A percentile compares a stretch with the other conserved stretches of the same genome.
Conservation (phyloP, 2,113 vertebrate species). For the Galbula dea region DNA sequence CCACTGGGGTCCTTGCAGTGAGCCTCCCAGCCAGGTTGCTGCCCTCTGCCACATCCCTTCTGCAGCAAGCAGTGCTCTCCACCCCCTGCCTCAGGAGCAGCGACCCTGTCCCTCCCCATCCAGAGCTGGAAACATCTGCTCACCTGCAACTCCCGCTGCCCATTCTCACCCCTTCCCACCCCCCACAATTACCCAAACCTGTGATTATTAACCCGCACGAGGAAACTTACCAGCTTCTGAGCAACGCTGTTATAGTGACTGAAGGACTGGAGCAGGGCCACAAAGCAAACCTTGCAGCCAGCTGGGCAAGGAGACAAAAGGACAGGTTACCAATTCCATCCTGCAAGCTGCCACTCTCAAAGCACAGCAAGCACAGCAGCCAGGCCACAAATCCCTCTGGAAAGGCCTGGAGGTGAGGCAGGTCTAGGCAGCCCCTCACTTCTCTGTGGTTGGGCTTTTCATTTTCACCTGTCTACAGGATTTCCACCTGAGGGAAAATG, state of each 20-base stretch:
- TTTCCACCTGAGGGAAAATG: neutral
- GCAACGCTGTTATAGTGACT: slow-evolving; percentile 89
- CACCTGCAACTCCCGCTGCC: neutral
- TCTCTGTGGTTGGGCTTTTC: neutral
- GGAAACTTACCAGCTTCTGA: slow-evolving; percentile 86
- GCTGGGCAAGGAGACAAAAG: slow-evolving; percentile 70
- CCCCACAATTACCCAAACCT: neutral
- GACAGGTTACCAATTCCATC: neutral
- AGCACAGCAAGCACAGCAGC: neutral
- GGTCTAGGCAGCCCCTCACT: neutral
- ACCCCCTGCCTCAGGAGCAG: neutral
- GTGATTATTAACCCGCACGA: no score
- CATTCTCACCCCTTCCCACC: neutral
- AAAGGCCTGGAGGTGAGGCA: neutral
- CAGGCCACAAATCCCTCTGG: neutral
- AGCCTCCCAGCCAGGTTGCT: neutral
- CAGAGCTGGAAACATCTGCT: neutral
- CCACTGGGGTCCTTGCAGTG: fast-evolving
- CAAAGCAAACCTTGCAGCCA: slow-evolving; percentile 88
- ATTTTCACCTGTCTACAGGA: neutral
- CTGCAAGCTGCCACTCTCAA: neutral
- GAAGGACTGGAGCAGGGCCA: slow-evolving; percentile 91
- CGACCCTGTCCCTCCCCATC: neutral
- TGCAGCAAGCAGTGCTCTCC: neutral
- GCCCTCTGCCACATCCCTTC: neutral